Evolutionary conservation across 1,140 invertebrate genomes (phyloP), one percentile per base, ranked within the genome.

Genomic region (Lordiphosa stackelbergi): DNA sequence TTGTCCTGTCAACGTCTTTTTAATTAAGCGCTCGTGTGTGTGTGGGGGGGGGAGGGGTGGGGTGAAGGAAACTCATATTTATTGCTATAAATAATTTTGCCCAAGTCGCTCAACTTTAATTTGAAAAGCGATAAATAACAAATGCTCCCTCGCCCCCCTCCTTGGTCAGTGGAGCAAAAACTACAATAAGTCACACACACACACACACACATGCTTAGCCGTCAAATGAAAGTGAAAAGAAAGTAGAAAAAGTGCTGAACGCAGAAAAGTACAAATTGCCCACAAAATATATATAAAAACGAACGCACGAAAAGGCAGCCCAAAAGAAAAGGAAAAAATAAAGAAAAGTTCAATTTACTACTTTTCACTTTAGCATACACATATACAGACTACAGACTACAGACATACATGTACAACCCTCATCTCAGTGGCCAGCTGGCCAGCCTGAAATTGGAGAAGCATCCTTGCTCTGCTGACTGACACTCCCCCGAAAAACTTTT

Each of bases 261-360:
- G 77, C 77, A 83, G 77, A 77, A 81, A 81, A 81, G 75, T 81
- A 81, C 75, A 81, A 81, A 81, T 81, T 83, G 77, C 75, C 77
- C 75, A 81, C 75, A 81, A 81, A 81, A 16, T 16, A 81, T 31
- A 19, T 72, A 83, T 69, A 75, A 83, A 75, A 83, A 69, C 59
- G 51, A 68, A 46, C 12, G 41, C 36, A 35, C 11, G 11, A 34
- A 35, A 37, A 10, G 24, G 45, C 5, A 28, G 51, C 35, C 65
- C 46, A 24, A 49, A 66, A 52, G 5, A 42, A 43, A 28, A 59
- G 16, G 2, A 16, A 16, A 16, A 16, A 16, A 16, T 16, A 48
- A 52, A 65, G 53, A 65, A 77, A 81, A 73, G 75, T 83, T 85
- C 83, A 77, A 85, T 83, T 85, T 83, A 83, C 75, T 85, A 85